These are phyloP conservation scores for Eublepharis macularius DNA, from an alignment of 2,113 vertebrate species.

Conservation along the genomic window DNA sequence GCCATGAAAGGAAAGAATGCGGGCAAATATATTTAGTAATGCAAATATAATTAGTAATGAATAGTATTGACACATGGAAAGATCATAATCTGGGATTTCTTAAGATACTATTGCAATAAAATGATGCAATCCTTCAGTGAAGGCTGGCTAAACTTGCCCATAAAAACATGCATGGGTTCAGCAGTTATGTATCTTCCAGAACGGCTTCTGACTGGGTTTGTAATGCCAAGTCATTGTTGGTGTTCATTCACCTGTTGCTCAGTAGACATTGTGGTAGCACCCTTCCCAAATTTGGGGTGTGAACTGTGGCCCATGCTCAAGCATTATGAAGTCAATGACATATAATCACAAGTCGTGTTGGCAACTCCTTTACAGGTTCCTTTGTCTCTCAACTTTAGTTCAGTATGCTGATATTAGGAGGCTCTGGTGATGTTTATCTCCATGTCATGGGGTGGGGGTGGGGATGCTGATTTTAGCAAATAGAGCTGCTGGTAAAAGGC, in stretches of 20 bases:
- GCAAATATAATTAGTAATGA: not conserved
- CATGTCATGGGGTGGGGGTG: not conserved
- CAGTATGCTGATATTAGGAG: not conserved
- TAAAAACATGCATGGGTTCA: too few relatives aligned
- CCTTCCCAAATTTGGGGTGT: too few relatives aligned
- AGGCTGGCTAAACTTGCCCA: too few relatives aligned
- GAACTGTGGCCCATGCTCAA: too few relatives aligned
- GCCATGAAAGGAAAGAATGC: not conserved
- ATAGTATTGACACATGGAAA: too few relatives aligned
- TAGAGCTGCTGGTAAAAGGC: not conserved
- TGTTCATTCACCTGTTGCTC: not conserved
- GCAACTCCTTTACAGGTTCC: not conserved
- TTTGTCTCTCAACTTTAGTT: not conserved
- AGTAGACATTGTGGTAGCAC: not conserved
- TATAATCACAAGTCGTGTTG: not conserved
- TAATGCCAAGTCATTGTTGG: not conserved
- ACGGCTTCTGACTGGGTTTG: too few relatives aligned
- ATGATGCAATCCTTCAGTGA: not conserved
- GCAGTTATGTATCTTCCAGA: too few relatives aligned
- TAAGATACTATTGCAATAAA: not conserved
- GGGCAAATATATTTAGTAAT: not conserved
- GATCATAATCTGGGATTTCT: not conserved
- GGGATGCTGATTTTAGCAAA: not conserved
- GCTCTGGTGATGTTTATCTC: not conserved
- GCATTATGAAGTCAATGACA: not conserved